Evolutionary conservation across 2,888 invertebrate genomes (phyloP), one percentile per base, ranked within the genome.

Genomic region (Melolontha melolontha): DNA sequence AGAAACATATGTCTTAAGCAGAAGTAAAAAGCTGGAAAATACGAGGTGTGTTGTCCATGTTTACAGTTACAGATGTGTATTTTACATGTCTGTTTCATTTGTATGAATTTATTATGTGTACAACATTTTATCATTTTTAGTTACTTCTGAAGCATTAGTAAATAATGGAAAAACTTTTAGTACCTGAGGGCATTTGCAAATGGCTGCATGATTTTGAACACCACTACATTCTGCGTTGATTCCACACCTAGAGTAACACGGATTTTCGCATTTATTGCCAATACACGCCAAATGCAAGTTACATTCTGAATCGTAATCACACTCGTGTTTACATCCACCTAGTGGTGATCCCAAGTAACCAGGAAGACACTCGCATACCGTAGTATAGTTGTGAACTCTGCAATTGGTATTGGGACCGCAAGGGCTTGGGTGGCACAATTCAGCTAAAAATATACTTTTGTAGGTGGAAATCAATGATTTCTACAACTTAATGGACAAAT

Each of bases 371-470:
- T 90, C 90, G 78, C 95, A 95, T 8, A 92, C 90, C 0, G 94
- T 92, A 14, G 92, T 89, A 73, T 89, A 89, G 79, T 91, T 91
- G 49, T 90, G 85, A 8, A 93, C 92, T 78, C 92, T 91, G 80
- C 95, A 95, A 62, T 91, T 89, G 0, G 94, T 94, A 82, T 95
- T 94, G 44, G 79, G 77, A 6, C 94, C 95, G 74, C 95, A 95
- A 0, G 94, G 94, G 70, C 90, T 92, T 11, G 93, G 94, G 77
- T 91, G 91, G 80, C 94, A 95, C 49, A 92, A 88, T 78, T 93
- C 94, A 85, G 92, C 94, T 94, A 82, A 42, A 80, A 81, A 71
- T 17, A 22, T 29, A 1, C 5, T 16, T 40, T 41, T 16, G 17
- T 42, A 10, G 14, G 8, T 14, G 41, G 16, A 41, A 17, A 22